A percentile compares a stretch with the other conserved stretches of the same genome.
These are phyloP conservation scores for Onychomys arenicola DNA, from an alignment of 2,797 vertebrate species.

Conservation along the genomic window DNA sequence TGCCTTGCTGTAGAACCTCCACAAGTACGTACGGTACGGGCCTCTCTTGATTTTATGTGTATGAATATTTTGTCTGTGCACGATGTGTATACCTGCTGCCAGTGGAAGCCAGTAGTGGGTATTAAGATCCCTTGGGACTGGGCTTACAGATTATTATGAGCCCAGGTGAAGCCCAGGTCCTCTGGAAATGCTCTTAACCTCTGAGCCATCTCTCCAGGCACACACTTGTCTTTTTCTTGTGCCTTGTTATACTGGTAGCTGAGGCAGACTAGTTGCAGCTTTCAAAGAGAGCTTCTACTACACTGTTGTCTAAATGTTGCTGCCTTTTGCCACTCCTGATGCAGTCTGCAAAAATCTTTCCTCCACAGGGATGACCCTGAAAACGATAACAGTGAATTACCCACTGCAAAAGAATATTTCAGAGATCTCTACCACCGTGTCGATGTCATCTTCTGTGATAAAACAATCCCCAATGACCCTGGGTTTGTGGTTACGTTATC, in stretches of 20 bases:
- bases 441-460: constrained; percentile 99
- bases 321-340: not conserved
- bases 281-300: rapidly evolving
- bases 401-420: constrained; percentile 99
- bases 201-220: not conserved
- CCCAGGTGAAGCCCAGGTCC: not conserved
- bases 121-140: not conserved
- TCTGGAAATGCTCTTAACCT: not conserved
- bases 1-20: no score
- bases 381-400: constrained; percentile 97
- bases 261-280: no score
- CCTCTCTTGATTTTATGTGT: not conserved
- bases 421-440: constrained; percentile 98
- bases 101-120: not conserved
- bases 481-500: constrained; percentile 99
- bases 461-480: constrained; percentile 99
- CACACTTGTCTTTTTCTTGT: not conserved
- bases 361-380: constrained; percentile 96
- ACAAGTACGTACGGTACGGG: rapidly evolving
- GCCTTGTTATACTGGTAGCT: not conserved
- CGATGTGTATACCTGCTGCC: not conserved
- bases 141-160: not conserved
- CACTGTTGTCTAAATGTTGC: not conserved
- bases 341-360: not conserved
- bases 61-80: not conserved